These are phyloP conservation scores for Wiebesia pumilae DNA, from an alignment of 1,140 invertebrate species.

Conservation along the genomic window DNA sequence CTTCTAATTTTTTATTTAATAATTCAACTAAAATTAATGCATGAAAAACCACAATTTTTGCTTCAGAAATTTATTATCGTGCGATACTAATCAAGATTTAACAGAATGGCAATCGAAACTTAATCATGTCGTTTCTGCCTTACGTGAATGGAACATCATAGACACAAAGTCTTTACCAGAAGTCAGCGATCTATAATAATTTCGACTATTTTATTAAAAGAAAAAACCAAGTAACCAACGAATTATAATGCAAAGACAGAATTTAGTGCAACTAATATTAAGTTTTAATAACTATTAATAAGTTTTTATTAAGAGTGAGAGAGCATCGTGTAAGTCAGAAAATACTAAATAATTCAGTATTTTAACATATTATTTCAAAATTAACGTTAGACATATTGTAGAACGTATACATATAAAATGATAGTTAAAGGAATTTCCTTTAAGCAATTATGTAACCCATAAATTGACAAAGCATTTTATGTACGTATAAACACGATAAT, in stretches of 20 bases:
- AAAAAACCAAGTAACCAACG: neutral
- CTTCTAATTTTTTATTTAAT: neutral
- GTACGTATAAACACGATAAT: neutral
- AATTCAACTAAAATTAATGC: neutral
- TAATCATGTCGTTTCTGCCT: constrained; percentile 65
- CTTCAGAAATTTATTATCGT: constrained; percentile 63
- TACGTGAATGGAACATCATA: constrained; percentile 64
- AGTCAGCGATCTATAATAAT: constrained; percentile 11
- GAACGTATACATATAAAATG: neutral
- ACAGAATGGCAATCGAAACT: constrained; percentile 67
- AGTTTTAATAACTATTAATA: neutral
- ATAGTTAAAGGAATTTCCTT: constrained; percentile 1
- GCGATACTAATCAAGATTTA: constrained; percentile 66
- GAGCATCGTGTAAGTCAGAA: neutral
- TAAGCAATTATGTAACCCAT: constrained; percentile 13
- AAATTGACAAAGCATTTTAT: constrained; percentile 37
- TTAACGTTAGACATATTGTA: neutral
- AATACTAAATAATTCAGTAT: constrained; percentile 14
- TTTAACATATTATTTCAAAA: neutral
- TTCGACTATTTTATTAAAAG: neutral
- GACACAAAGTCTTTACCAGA: neutral
- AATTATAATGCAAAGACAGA: neutral
- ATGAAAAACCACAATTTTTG: neutral
- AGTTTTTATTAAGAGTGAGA: constrained; percentile 18
- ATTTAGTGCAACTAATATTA: neutral